A percentile compares a stretch with the other conserved stretches of the same genome.
Conservation (phyloP, 2,888 invertebrate genomes). For the Abrostola triplasia region DNA sequence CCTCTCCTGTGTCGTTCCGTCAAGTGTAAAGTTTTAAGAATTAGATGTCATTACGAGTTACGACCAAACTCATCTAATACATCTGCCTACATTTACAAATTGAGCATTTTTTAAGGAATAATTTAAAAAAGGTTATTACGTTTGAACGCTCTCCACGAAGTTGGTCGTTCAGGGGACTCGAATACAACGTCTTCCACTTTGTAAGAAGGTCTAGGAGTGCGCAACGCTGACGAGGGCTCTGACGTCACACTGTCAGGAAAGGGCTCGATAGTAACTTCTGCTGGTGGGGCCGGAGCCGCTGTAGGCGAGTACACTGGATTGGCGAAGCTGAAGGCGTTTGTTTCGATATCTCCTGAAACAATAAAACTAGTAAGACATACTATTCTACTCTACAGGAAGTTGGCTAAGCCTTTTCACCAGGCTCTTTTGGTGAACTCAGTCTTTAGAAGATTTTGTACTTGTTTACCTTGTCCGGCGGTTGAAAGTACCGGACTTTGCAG, state of each 20-base stretch:
- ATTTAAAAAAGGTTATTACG: slow-evolving; percentile 62
- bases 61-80: too few relatives aligned
- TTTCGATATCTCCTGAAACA: slow-evolving; percentile 80
- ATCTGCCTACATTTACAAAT: background rate
- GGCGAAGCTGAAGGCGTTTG: slow-evolving; percentile 92
- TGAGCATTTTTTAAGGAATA: background rate
- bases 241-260: slow-evolving; percentile 52
- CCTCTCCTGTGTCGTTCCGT: too few relatives aligned
- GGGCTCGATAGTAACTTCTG: slow-evolving; percentile 52
- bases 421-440: too few relatives aligned
- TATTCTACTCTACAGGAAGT: too few relatives aligned
- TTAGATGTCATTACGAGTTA: too few relatives aligned
- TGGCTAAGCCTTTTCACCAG: too few relatives aligned
- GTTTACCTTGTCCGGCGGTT: slow-evolving; percentile 68
- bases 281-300: slow-evolving; percentile 65
- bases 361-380: too few relatives aligned
- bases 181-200: slow-evolving; percentile 94
- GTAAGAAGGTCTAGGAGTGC: slow-evolving; percentile 89
- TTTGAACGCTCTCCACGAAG: slow-evolving; percentile 82
- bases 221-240: slow-evolving; percentile 68
- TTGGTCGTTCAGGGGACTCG: slow-evolving; percentile 86
- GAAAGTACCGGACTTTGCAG: slow-evolving; percentile 91
- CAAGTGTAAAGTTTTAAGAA: too few relatives aligned
- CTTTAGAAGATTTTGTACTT: slow-evolving; percentile 1
- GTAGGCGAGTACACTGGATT: slow-evolving; percentile 95